A percentile compares a stretch with the other conserved stretches of the same genome.
Evolutionary conservation across 2,888 invertebrate species (phyloP).

Genomic region (Clepsis dumicolana): DNA sequence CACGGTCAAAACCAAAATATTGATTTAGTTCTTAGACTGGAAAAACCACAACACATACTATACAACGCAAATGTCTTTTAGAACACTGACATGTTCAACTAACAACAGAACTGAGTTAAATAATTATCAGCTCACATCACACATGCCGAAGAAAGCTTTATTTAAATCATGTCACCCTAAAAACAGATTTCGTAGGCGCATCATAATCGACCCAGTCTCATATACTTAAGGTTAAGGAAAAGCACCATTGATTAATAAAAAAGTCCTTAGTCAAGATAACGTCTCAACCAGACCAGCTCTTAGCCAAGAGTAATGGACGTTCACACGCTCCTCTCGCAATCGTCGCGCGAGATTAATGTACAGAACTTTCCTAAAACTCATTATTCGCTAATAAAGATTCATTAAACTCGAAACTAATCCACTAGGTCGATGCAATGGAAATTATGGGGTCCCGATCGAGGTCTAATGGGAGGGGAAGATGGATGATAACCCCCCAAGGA

Average conservation of each 20-base stretch:
- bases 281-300: background rate
- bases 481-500: constrained; percentile 44
- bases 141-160: no score
- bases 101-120: no score
- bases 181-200: no score
- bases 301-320: background rate
- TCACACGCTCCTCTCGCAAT: constrained; percentile 10
- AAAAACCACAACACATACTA: no score
- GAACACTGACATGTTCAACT: no score
- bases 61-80: no score
- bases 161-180: no score
- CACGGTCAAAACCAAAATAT: no score
- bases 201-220: background rate
- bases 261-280: background rate
- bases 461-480: constrained; percentile 41
- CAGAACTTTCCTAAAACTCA: constrained; percentile 20
- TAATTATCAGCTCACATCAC: no score
- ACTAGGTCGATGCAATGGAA: constrained; percentile 32
- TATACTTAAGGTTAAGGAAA: background rate
- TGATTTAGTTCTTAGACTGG: no score
- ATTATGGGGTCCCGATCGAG: constrained; percentile 36
- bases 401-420: constrained; percentile 36
- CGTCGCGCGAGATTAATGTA: constrained; percentile 22
- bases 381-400: constrained; percentile 40
- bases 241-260: background rate